Evolutionary conservation across 2,113 vertebrate species (phyloP), one percentile per base, ranked within the genome.

Genomic region (Nettapus auritus): DNA sequence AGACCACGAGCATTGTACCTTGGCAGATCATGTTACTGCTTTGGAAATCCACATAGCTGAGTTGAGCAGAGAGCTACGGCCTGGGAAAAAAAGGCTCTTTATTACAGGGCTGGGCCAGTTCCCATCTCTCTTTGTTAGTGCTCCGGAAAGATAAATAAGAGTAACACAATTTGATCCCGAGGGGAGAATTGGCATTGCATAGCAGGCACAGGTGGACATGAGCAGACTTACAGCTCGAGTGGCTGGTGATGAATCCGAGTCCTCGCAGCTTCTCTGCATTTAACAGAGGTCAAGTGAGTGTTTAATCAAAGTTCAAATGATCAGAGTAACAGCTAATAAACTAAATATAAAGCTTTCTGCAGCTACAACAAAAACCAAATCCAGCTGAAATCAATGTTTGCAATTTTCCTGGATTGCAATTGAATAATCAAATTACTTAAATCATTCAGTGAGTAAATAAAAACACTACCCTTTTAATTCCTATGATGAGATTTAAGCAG

Each of bases 1-100:
- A 0, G 0, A n/a, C 13, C 0, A 0, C 31, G 22, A n/a, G 50
- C 9, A 0, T 48, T 5, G 9, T 38, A 31, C 50, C 57, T 44
- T 4, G 6, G 29, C 34, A 66, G 48, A 18, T 77, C 34, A 3
- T 0, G 11, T 38, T 70, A 9, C 18, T 34, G 19, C 48, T 92
- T 74, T 38, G 36, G 73, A 70, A 84, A 84, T 66, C 19, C 4
- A 1, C 4, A 7, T 18, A 66, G 40, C 53, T 66, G 34, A n/a
- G 31, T 74, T 8, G 29, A 40, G 34, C 18, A 63, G 48, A 68
- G 55, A 31, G 19, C 74, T 79, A 29, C 4, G 16, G 9, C 8
- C 28, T 60, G 53, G 53, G 67, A 5, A 53, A 33, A 56, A 82
- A 57, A 3, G 0, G 1, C 34, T 53, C 9, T 78, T 53, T 63